Conservation (phyloP, 2,797 vertebrate species). For the Dicrostonyx torquatus region DNA sequence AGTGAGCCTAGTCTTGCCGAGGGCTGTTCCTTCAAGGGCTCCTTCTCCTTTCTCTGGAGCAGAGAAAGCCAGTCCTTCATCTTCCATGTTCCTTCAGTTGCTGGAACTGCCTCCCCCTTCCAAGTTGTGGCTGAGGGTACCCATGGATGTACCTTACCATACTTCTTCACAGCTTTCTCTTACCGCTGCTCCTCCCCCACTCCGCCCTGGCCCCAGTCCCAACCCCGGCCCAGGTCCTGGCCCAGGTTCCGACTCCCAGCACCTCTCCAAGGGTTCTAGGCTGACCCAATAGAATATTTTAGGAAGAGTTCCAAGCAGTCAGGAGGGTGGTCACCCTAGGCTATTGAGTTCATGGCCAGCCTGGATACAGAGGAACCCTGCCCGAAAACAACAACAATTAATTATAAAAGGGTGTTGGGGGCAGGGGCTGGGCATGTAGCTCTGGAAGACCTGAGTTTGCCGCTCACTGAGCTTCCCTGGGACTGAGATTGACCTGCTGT, state of each 20-base stretch:
- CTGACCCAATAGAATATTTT: not conserved
- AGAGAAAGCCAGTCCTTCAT: not conserved
- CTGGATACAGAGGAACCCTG: not conserved
- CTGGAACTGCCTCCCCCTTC: not conserved
- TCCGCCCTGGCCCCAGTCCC: too few relatives aligned
- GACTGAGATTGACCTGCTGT: not conserved
- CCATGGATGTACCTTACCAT: not conserved
- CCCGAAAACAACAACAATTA: not conserved
- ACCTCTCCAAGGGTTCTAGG: not conserved
- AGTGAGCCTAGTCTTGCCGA: not conserved
- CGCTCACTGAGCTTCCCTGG: conserved; percentile 8
- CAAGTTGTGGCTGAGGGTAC: not conserved
- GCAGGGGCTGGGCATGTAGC: not conserved
- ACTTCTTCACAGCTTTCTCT: fast-evolving
- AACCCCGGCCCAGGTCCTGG: too few relatives aligned
- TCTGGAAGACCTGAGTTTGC: not conserved
- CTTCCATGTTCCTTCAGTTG: not conserved
- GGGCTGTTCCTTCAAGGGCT: too few relatives aligned
- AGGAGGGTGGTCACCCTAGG: not conserved
- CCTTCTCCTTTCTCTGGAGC: not conserved
- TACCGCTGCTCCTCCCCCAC: fast-evolving
- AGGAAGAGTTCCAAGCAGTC: not conserved
- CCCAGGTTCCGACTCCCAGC: not conserved
- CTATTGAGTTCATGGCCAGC: not conserved
- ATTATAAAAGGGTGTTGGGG: not conserved